Base-by-base conservation (phyloP, 2,797 vertebrate genomes). In the Neosilurus hyrtlii region DNA sequence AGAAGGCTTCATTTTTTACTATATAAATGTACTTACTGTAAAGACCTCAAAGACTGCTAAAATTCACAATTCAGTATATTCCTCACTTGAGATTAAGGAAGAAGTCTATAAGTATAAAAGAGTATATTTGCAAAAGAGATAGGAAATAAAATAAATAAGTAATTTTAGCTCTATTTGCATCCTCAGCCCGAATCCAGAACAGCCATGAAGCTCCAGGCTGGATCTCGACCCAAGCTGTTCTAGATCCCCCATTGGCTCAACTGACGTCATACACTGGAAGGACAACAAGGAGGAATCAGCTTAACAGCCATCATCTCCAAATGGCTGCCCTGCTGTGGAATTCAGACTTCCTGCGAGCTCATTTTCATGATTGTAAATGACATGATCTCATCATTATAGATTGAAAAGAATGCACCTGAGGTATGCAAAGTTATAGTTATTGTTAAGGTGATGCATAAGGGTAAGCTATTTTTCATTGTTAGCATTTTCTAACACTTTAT, bases 191-290 rank as follows among this genome's bases (percentile, higher is more conserved):
- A 76, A 84, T 76, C 54, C 57, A 59, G 75, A n/a, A 61, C 54
- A 81, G 63, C 72, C 79, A 30, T n/a, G 65, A 63, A 67, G 79
- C 56, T 54, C 66, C 43, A 61, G 65, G 30, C 43, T 24, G 24
- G 79, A 76, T 85, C 73, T 61, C 22, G n/a, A 77, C 49, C 73
- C 79, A 73, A 85, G 79, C 83, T 82, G 83, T 78, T 71, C 57
- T 65, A 70, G 63, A 82, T 81, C 80, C 73, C 67, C 52, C 65
- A 62, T 81, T 56, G 43, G 65, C 61, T 70, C 63, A 1, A 52
- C 74, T 84, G 72, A 77, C 72, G 49, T 77, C 79, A 81, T 22
- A 61, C 14, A 12, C 63, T 70, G 74, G 20, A 81, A 75, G 54
- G 59, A 68, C 71, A 75, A 81, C 71, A 81, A 67, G 79, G 22